These are phyloP conservation scores for Porites evermanni DNA, from an alignment of 92 coral and sea anemone genomes.

Conservation along the genomic window DNA sequence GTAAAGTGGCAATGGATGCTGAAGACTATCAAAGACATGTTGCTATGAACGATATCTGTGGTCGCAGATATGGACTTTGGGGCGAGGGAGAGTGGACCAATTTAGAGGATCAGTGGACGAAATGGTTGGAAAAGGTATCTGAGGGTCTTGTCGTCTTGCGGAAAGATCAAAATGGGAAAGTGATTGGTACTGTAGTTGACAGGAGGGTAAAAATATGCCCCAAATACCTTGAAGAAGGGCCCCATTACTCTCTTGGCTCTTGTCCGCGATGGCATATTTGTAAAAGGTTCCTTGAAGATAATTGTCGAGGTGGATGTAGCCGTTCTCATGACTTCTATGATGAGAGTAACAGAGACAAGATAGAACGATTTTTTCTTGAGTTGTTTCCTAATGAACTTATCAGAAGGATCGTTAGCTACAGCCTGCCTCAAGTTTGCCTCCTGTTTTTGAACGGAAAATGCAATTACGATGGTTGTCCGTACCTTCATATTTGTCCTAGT, in stretches of 20 bases:
- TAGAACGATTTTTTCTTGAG: conserved; percentile 6
- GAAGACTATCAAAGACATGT: too few species aligned
- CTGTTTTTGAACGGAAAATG: conserved; percentile 21
- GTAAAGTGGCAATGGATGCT: not conserved
- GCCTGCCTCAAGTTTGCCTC: conserved; percentile 52
- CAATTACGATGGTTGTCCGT: not conserved
- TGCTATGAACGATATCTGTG: too few species aligned
- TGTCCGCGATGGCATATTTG: conserved; percentile 34
- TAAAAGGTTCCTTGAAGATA: conserved; percentile 43
- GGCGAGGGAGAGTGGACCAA: not conserved
- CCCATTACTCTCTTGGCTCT: not conserved
- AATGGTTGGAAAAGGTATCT: conserved; percentile 41
- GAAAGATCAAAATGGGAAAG: conserved; percentile 21
- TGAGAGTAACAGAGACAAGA: conserved; percentile 10
- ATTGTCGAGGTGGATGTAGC: conserved; percentile 18
- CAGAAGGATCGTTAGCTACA: conserved; percentile 14
- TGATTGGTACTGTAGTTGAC: conserved; percentile 7
- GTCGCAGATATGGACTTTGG: conserved; percentile 28
- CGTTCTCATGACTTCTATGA: conserved; percentile 53
- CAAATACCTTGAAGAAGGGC: conserved; percentile 42
- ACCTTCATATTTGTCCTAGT: conserved; percentile 44
- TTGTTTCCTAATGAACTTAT: not conserved
- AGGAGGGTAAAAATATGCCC: conserved; percentile 42
- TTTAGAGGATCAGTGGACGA: conserved; percentile 3
- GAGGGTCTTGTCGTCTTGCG: not conserved